These are phyloP conservation scores for Zeuzera pyrina DNA, from an alignment of 2,888 invertebrate genomes.

Conservation along the genomic window DNA sequence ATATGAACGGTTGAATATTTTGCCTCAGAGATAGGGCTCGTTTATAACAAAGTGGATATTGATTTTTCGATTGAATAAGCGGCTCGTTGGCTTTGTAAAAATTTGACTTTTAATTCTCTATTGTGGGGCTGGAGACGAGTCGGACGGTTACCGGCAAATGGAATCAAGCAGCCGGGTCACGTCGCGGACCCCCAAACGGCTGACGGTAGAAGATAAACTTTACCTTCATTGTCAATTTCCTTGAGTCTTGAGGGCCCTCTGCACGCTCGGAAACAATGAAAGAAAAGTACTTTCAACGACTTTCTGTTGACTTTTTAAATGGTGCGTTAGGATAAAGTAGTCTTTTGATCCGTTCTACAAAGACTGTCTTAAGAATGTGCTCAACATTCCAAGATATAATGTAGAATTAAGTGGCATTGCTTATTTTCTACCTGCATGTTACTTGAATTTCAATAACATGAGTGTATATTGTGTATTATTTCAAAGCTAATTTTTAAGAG, in stretches of 20 bases:
- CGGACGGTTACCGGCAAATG: too few species aligned
- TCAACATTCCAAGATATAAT: too few species aligned
- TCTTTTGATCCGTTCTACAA: neutral
- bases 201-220: constrained; percentile 65
- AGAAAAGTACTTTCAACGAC: constrained; percentile 55
- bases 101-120: constrained; percentile 56
- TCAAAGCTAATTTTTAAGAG: too few species aligned
- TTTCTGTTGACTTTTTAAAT: constrained; percentile 59
- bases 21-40: constrained; percentile 15
- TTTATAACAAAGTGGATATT: constrained; percentile 27
- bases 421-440: too few species aligned
- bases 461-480: too few species aligned
- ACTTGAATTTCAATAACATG: too few species aligned
- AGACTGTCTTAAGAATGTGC: neutral
- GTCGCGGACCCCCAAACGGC: constrained; percentile 57
- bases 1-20: too few species aligned
- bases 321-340: constrained; percentile 37
- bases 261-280: constrained; percentile 56
- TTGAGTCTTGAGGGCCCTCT: constrained; percentile 51
- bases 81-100: constrained; percentile 45
- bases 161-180: constrained; percentile 61
- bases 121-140: constrained; percentile 37
- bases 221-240: constrained; percentile 70
- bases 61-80: constrained; percentile 53
- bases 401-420: too few species aligned